Conservation (phyloP, 2,797 vertebrate species). For the Pagetopsis macropterus region DNA sequence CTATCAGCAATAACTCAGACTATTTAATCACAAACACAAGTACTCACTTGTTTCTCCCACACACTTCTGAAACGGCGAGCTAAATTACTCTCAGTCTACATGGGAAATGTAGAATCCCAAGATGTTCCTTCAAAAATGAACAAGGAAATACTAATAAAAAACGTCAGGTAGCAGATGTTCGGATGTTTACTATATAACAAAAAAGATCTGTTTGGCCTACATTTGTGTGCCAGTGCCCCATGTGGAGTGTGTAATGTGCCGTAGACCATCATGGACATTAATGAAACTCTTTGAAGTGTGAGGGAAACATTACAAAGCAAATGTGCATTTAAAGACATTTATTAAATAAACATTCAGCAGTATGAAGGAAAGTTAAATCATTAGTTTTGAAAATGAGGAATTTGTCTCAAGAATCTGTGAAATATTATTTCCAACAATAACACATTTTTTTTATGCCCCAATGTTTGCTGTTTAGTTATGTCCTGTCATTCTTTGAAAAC, state of each 20-base stretch:
- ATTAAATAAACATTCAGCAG: not conserved
- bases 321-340: not conserved
- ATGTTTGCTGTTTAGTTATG: constrained; percentile 14
- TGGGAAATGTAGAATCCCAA: not conserved
- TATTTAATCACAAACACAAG: constrained; percentile 9
- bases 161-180: constrained; percentile 10
- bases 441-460: not conserved
- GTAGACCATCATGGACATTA: constrained; percentile 38
- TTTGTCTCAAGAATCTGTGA: not conserved
- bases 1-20: not conserved
- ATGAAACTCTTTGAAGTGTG: constrained; percentile 45
- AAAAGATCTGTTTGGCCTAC: not conserved
- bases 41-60: not conserved
- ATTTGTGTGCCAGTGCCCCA: constrained; percentile 2
- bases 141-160: constrained; percentile 3
- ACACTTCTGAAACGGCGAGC: constrained; percentile 1
- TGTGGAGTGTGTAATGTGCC: constrained; percentile 40
- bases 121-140: not conserved
- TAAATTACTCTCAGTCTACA: not conserved
- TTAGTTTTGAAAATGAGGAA: not conserved
- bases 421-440: not conserved
- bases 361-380: not conserved
- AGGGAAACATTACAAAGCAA: constrained; percentile 15
- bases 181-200: constrained; percentile 13
- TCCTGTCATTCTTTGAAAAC: constrained; percentile 7